These are phyloP conservation scores for Globodera rostochiensis DNA, from an alignment of 1,140 invertebrate genomes.

Conservation along the genomic window DNA sequence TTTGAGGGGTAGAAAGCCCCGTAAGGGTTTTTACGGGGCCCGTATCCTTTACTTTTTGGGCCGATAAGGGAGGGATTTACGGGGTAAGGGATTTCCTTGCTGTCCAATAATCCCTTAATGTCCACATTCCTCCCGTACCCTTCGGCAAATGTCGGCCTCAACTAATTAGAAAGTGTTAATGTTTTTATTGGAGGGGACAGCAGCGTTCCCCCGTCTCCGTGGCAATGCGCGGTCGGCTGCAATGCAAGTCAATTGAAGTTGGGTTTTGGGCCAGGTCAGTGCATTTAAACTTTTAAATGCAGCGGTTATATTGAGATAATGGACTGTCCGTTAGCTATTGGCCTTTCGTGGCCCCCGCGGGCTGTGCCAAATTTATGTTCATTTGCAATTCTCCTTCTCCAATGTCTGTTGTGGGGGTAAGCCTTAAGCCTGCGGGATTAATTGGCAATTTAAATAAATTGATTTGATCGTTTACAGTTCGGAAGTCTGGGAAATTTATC, in stretches of 20 bases:
- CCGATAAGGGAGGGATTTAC: too few species aligned
- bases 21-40: too few species aligned
- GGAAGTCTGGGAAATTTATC: constrained; percentile 6
- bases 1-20: too few species aligned
- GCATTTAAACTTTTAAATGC: too few species aligned
- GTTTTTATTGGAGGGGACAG: background rate
- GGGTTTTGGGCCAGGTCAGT: background rate
- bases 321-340: background rate
- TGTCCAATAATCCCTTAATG: too few species aligned
- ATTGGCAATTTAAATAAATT: background rate
- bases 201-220: constrained; percentile 14
- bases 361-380: constrained; percentile 11
- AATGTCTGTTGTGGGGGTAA: background rate
- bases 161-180: too few species aligned
- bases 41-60: too few species aligned
- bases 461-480: background rate
- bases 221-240: constrained; percentile 18
- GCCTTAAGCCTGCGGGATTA: background rate
- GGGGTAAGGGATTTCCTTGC: too few species aligned
- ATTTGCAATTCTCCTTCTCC: background rate
- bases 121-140: too few species aligned
- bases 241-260: background rate
- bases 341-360: background rate
- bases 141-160: too few species aligned
- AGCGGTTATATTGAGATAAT: background rate